Base-by-base conservation (phyloP, 2,113 vertebrate species). In the Electrona antarctica region DNA sequence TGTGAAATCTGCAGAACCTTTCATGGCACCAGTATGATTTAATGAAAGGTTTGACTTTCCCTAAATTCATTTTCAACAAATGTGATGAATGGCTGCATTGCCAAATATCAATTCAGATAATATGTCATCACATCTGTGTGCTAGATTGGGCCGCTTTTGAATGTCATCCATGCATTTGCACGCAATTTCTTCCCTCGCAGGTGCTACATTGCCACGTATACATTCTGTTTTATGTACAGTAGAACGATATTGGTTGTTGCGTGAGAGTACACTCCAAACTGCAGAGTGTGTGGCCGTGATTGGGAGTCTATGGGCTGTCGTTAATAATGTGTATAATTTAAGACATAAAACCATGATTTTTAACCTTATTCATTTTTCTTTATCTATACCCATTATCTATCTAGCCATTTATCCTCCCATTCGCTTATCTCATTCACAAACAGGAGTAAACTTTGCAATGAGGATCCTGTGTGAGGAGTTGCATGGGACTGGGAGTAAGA, bases 51-150 rank as follows among this genome's bases (percentile, higher is more conserved):
- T 80, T 71, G 79, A 85, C 79, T 85, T 79, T 80, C 0, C 7
- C 67, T 21, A 71, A 86, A 87, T 81, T 70, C 67, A 87, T 82
- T 85, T 86, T 87, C 85, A 76, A 77, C 82, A 82, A 88, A 86
- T 87, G 82, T 78, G 80, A 86, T 75, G 81, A 88, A 82, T 67
- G 83, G 73, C 69, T 71, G 68, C 63, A 1, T 69, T 2, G 85
- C 55, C 85, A 84, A 84, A 81, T 78, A 84, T 86, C 82, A 84
- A 82, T 87, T 85, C 72, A 81, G 87, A 78, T 78, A 79, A 80
- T 83, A 86, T 86, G 80, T 57, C 74, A 50, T 46, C 1, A 67
- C 87, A 87, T 85, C 88, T 90, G 88, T 33, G 13, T 33, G 12
- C 77, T 75, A 85, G 74, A 86, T 84, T 78, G 59, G 49, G n/a